Evolutionary conservation across 2,888 invertebrate genomes (phyloP).

Genomic region (Hyalella azteca): DNA sequence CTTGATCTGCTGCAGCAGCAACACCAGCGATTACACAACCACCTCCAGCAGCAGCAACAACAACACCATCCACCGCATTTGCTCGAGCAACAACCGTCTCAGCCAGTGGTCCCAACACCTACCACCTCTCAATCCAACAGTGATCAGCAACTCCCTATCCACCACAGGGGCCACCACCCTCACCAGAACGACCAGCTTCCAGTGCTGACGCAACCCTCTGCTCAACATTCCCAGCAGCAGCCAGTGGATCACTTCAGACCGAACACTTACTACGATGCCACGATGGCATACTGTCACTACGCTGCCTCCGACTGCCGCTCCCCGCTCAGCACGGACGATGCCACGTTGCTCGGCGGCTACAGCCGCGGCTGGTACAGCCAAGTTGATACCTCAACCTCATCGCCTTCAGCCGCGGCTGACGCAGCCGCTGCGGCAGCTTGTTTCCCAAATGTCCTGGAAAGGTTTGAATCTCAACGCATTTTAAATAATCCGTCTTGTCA

Average conservation of each 20-base stretch:
- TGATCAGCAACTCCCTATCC: constrained; percentile 2
- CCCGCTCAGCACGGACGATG: constrained; percentile 47
- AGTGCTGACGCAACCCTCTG: neutral
- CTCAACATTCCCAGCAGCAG: constrained; percentile 18
- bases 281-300: constrained; percentile 56
- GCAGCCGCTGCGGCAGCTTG: constrained; percentile 40
- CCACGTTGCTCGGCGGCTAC: constrained; percentile 43
- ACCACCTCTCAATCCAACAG: constrained; percentile 13
- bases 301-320: constrained; percentile 46
- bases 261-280: constrained; percentile 56
- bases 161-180: constrained; percentile 9
- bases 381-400: constrained; percentile 48
- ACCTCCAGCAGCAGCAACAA: constrained; percentile 40
- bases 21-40: constrained; percentile 40
- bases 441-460: constrained; percentile 59
- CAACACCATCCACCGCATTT: constrained; percentile 25
- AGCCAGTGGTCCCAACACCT: neutral
- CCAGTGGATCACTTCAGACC: constrained; percentile 29
- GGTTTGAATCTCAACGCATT: constrained; percentile 59
- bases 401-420: constrained; percentile 19
- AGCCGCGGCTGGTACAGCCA: constrained; percentile 47
- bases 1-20: constrained; percentile 43
- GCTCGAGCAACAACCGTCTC: neutral
- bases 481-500: constrained; percentile 58
- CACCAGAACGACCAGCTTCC: neutral